Evolutionary conservation across 2,888 invertebrate genomes (phyloP).

Genomic region (Orthosia gracilis): DNA sequence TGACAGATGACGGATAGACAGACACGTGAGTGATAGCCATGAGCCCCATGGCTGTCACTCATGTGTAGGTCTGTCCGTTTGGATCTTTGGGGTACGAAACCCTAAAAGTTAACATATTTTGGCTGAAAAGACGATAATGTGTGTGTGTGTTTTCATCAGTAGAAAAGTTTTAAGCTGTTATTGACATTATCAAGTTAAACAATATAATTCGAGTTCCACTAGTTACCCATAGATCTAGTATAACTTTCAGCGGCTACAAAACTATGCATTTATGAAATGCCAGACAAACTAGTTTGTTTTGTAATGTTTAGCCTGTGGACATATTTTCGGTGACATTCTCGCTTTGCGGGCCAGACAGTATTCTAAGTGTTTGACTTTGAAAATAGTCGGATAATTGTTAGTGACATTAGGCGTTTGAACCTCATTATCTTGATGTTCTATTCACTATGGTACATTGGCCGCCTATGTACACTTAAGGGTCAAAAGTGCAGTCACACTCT

Average conservation of each 20-base stretch:
- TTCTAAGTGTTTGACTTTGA: slow-evolving; percentile 24
- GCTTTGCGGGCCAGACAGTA: slow-evolving; percentile 16
- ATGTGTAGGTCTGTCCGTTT: no score
- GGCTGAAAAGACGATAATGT: no score
- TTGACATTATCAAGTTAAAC: no score
- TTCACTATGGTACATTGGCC: not conserved
- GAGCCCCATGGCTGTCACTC: no score
- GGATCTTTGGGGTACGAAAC: no score
- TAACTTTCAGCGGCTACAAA: slow-evolving; percentile 30
- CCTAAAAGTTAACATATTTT: no score
- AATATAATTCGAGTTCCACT: slow-evolving; percentile 10
- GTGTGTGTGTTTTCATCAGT: no score
- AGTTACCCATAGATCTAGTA: not conserved
- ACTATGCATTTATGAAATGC: slow-evolving; percentile 56
- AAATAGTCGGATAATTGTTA: not conserved
- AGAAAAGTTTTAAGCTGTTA: no score
- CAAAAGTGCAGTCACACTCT: no score
- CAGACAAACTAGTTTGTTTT: slow-evolving; percentile 14
- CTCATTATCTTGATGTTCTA: not conserved
- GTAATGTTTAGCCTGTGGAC: not conserved
- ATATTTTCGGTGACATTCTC: slow-evolving; percentile 40
- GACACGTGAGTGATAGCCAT: no score
- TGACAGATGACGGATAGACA: no score
- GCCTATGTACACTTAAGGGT: no score
- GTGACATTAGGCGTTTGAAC: not conserved